Base-by-base conservation (phyloP, 30 jellyfish, hydroid and myxozoan species). In the Aurelia aurita region DNA sequence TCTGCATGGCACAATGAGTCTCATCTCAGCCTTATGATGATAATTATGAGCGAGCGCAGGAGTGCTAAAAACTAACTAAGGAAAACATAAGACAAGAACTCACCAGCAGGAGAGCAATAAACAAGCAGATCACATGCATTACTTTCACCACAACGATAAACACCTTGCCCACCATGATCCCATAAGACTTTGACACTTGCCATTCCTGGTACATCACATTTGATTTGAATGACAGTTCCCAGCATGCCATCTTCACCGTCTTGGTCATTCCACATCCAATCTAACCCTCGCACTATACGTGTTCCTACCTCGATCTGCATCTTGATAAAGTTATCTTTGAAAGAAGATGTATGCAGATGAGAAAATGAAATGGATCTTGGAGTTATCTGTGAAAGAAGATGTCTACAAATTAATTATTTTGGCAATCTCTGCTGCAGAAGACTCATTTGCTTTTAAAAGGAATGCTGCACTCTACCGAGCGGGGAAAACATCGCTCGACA, bases 111-210 rank as follows among this genome's bases (percentile, higher is more conserved):
- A 18, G 85, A 68, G 47, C 84, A 81, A 28, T 25, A 81, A 20
- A 71, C 87, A 15, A 60, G 59, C 72, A 84, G 58, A 44, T 84
- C 93, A 43, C 80, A 84, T 18, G 93, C 79, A 47, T 84, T 84
- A 74, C 73, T 53, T 69, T 69, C 86, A 9, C 87, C 86, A 57
- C 78, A 71, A 13, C 93, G 65, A 45, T 84, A 84, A 19, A 66
- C 43, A 12, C 93, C 93, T 51, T 84, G 93, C 26, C 86, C 82
- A 20, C 93, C 93, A 72, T 84, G 74, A 69, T 84, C 93, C 93
- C 93, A 84, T 3, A 84, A 35, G 1, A 84, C 93, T 35, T 60
- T 60, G 44, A 71, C 93, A 31, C 80, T 69, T 10, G 28, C 32
- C 26, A 27, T 27, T 22, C 35, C 45, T 1, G 90, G 71, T 16